A percentile compares a stretch with the other conserved stretches of the same genome.
Conservation (phyloP, 1,140 invertebrate genomes). For the Parapsyche elsis region DNA sequence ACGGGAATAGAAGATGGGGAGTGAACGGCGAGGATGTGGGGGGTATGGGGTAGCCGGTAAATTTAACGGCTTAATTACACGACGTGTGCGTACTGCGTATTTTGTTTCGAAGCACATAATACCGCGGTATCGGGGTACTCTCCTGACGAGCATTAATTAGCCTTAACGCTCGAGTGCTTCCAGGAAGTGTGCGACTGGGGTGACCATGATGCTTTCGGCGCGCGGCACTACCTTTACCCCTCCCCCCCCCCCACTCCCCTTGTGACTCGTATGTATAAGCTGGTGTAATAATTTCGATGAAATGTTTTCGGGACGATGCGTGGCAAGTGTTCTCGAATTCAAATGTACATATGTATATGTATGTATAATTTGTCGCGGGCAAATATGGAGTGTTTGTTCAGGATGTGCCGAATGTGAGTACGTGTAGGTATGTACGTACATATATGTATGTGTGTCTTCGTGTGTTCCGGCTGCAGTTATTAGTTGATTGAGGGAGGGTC, state of each 20-base stretch:
- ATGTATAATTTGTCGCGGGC: background rate
- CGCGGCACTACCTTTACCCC: background rate
- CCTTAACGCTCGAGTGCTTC: constrained; percentile 43
- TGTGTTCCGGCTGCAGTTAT: constrained; percentile 42
- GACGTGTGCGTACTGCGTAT: constrained; percentile 27
- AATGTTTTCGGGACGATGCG: too few relatives aligned
- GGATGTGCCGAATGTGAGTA: background rate
- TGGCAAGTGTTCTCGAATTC: too few relatives aligned
- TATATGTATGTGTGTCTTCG: background rate
- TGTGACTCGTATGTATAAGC: too few relatives aligned
- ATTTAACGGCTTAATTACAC: constrained; percentile 39
- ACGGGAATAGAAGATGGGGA: background rate
- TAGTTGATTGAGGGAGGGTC: constrained; percentile 50
- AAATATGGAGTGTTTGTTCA: constrained; percentile 25
- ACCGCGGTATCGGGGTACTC: constrained; percentile 38
- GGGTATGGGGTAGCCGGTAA: background rate
- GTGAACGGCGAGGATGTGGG: too few relatives aligned
- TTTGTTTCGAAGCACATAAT: constrained; percentile 38
- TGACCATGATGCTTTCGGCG: background rate
- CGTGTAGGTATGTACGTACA: background rate
- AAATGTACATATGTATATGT: too few relatives aligned
- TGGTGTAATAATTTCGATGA: too few relatives aligned
- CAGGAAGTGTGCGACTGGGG: constrained; percentile 29
- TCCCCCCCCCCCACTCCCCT: too few relatives aligned
- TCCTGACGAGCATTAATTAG: constrained; percentile 52